A percentile compares a stretch with the other conserved stretches of the same genome.
These are phyloP conservation scores for Drosophila subsilvestris DNA, from an alignment of 2,888 invertebrate genomes.

Conservation along the genomic window DNA sequence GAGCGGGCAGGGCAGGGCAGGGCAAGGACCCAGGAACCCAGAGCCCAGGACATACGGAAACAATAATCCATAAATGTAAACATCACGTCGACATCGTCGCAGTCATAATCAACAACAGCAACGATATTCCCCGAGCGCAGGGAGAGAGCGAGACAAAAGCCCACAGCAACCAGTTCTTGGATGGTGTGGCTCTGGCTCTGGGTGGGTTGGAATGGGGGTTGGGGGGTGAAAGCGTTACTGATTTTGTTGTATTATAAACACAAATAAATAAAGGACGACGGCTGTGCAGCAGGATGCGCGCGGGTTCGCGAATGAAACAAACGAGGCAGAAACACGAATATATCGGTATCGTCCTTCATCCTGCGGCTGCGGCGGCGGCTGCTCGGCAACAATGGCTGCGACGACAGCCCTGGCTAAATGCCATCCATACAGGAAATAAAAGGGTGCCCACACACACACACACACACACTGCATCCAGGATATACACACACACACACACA, in stretches of 20 bases:
- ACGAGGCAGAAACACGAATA: slow-evolving; percentile 57
- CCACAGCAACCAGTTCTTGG: slow-evolving; percentile 38
- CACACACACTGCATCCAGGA: slow-evolving; percentile 22
- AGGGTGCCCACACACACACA: slow-evolving; percentile 60
- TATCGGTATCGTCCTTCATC: slow-evolving; percentile 54
- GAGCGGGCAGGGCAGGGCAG: slow-evolving; percentile 44
- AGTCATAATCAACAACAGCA: slow-evolving; percentile 62
- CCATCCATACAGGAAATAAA: slow-evolving; percentile 53
- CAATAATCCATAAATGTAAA: slow-evolving; percentile 84
- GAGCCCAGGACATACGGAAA: slow-evolving; percentile 80
- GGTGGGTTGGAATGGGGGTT: slow-evolving; percentile 13
- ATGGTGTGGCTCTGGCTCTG: slow-evolving; percentile 27
- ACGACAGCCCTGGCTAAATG: slow-evolving; percentile 74
- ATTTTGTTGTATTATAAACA: slow-evolving; percentile 85
- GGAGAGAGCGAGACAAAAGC: slow-evolving; percentile 43
- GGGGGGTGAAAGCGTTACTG: slow-evolving; percentile 83
- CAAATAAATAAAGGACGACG: slow-evolving; percentile 83
- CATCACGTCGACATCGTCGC: slow-evolving; percentile 76
- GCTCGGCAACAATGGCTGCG: slow-evolving; percentile 78
- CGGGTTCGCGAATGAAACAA: slow-evolving; percentile 60
- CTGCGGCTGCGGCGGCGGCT: slow-evolving; percentile 61
- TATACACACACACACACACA: slow-evolving; percentile 27
- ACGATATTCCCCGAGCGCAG: slow-evolving; percentile 36
- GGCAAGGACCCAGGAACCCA: slow-evolving; percentile 66
- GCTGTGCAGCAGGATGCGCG: slow-evolving; percentile 64